Conservation (phyloP, 2,113 vertebrate genomes). For the Erpornis zantholeuca region DNA sequence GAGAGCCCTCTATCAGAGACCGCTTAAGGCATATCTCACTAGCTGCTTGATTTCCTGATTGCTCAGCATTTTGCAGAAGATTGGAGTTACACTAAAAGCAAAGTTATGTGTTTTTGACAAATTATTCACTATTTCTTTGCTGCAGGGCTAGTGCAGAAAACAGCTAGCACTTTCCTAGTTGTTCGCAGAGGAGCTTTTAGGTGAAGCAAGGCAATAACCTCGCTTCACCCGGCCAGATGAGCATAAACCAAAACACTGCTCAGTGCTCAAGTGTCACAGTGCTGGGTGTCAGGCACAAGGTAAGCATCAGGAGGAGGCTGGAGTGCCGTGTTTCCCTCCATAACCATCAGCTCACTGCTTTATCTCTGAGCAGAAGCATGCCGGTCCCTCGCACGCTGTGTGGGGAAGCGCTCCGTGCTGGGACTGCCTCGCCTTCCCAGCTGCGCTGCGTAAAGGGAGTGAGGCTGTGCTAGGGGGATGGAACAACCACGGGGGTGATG, state of each 20-base stretch:
- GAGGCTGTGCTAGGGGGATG: neutral
- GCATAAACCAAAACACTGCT: neutral
- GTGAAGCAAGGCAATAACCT: neutral
- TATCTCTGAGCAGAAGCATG: neutral
- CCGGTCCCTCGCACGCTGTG: neutral
- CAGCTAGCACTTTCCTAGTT: neutral
- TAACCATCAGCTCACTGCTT: neutral
- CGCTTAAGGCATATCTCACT: neutral
- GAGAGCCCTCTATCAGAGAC: neutral
- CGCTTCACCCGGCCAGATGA: neutral
- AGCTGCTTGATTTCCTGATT: slow-evolving; percentile 30
- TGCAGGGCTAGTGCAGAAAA: neutral
- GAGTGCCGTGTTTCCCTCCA: neutral
- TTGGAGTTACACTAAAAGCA: slow-evolving; percentile 23
- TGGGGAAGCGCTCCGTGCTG: neutral
- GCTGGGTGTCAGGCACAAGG: neutral
- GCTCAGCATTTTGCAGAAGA: slow-evolving; percentile 40
- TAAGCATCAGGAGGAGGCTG: neutral
- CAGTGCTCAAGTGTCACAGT: neutral
- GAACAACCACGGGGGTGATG: rapidly evolving
- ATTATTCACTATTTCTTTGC: neutral
- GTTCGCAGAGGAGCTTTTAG: neutral
- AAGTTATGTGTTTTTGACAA: neutral
- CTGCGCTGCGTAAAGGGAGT: too few species aligned
- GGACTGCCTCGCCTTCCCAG: neutral